These are phyloP conservation scores for Orthonyx spaldingii DNA, from an alignment of 2,113 vertebrate genomes.

Conservation along the genomic window DNA sequence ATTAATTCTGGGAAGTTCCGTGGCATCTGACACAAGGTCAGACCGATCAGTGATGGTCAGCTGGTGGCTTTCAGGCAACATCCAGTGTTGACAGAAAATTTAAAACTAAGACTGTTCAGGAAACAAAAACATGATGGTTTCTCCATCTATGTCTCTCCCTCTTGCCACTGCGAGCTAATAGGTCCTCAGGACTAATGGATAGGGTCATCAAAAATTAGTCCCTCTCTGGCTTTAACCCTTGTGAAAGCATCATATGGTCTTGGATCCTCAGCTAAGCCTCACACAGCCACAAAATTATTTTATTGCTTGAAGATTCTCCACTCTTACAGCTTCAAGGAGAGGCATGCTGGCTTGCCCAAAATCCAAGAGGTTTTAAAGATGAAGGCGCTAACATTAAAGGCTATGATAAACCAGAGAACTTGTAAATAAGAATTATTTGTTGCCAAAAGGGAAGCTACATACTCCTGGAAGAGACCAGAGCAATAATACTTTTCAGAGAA, in stretches of 20 bases:
- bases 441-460: not conserved
- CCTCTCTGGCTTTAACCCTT: not conserved
- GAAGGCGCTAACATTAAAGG: not conserved
- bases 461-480: not conserved
- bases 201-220: not conserved
- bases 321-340: not conserved
- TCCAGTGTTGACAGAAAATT: not conserved
- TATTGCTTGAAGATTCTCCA: not conserved
- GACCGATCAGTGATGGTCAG: not conserved
- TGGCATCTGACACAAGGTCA: not conserved
- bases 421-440: not conserved
- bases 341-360: not conserved
- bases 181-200: not conserved
- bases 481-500: not conserved
- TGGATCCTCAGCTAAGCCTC: not conserved
- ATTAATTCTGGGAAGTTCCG: constrained; percentile 19
- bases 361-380: not conserved
- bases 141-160: not conserved
- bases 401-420: not conserved
- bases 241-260: not conserved
- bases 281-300: not conserved
- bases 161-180: not conserved
- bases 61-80: constrained; percentile 30
- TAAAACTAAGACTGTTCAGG: not conserved
- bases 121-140: not conserved